Percentiles rank a stretch among this genome's conserved stretches.
Evolutionary conservation across 2,113 vertebrate species (phyloP).

Genomic region (Sigmodon hispidus): DNA sequence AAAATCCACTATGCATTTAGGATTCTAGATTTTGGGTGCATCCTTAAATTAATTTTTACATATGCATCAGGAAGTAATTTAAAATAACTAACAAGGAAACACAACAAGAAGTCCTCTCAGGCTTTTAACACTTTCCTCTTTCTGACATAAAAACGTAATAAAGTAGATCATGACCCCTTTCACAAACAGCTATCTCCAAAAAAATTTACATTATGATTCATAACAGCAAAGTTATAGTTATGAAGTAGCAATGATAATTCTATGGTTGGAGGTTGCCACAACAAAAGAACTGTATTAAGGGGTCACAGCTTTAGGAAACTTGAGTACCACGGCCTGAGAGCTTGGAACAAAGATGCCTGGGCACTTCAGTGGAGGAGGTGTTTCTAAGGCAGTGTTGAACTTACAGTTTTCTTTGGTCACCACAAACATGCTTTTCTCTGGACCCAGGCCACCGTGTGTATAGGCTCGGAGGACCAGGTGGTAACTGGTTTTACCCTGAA

Average conservation of each 20-base stretch:
- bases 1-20: not conserved
- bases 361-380: not conserved
- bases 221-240: not conserved
- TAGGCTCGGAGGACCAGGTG: conserved; percentile 86
- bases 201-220: not conserved
- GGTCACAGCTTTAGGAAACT: no score
- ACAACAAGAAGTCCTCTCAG: not conserved
- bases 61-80: not conserved
- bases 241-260: not conserved
- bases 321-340: no score
- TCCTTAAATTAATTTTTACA: not conserved
- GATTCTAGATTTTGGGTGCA: not conserved
- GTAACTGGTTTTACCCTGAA: conserved; percentile 89
- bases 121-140: not conserved
- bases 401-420: conserved; percentile 89
- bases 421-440: conserved; percentile 84
- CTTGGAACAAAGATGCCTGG: not conserved
- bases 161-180: not conserved
- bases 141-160: not conserved
- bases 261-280: not conserved
- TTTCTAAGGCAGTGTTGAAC: conserved; percentile 42
- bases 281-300: not conserved
- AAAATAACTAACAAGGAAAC: not conserved
- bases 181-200: not conserved
- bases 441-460: conserved; percentile 85